These are phyloP conservation scores for Xestia ashworthii DNA, from an alignment of 2,888 invertebrate species.

Conservation along the genomic window DNA sequence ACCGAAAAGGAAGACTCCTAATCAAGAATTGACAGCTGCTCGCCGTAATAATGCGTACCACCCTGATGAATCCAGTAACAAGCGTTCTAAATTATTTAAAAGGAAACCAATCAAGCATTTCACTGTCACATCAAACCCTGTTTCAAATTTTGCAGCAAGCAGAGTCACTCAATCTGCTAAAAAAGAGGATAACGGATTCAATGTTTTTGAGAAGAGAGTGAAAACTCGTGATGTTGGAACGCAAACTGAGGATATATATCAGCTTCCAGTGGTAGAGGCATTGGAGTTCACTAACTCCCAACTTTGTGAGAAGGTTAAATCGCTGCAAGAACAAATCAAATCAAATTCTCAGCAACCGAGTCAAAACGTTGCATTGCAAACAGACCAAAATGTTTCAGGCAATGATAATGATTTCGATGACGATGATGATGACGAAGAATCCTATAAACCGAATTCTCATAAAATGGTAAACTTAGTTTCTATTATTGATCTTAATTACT, in stretches of 20 bases:
- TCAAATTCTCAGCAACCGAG: no score
- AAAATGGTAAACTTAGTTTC: no score
- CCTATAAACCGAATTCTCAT: no score
- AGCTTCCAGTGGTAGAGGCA: no score
- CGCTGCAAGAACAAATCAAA: no score
- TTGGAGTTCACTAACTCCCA: no score
- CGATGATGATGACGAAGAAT: no score
- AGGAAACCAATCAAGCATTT: conserved; percentile 37
- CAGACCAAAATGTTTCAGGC: no score
- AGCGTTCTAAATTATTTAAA: conserved; percentile 51
- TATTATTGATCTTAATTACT: no score
- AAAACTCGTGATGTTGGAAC: conserved; percentile 68
- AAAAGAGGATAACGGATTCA: background rate
- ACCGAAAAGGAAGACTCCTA: conserved; percentile 25
- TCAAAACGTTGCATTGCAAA: no score
- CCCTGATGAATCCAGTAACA: conserved; percentile 30
- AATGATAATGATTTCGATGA: no score
- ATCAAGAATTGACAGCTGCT: conserved; percentile 28
- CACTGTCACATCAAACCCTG: conserved; percentile 22
- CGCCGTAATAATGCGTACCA: background rate
- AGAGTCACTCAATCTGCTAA: background rate
- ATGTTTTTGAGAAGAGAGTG: conserved; percentile 15
- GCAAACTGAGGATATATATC: conserved; percentile 71
- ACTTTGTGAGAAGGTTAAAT: no score
- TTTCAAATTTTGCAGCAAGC: conserved; percentile 17